Conservation (phyloP, 2,113 vertebrate genomes). For the Coturnix japonica region DNA sequence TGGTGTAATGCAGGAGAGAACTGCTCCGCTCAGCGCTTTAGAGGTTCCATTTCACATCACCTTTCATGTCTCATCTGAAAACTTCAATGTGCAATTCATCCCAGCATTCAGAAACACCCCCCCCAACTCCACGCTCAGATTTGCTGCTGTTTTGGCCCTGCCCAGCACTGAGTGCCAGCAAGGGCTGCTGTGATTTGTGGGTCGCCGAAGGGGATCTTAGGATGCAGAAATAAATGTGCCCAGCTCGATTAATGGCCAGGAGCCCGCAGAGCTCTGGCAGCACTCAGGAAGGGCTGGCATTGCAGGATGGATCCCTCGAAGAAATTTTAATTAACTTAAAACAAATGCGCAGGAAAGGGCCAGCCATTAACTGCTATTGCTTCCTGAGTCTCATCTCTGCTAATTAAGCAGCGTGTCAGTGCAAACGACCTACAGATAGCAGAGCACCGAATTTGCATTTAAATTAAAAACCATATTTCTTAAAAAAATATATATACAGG, state of each 20-base stretch:
- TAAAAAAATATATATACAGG: slow-evolving; percentile 48
- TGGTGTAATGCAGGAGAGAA: not conserved
- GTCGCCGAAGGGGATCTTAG: slow-evolving; percentile 22
- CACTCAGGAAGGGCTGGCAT: not conserved
- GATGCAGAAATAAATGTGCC: slow-evolving; percentile 35
- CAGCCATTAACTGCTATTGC: slow-evolving; percentile 49
- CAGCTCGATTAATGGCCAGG: slow-evolving; percentile 37
- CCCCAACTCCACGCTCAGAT: slow-evolving; percentile 36
- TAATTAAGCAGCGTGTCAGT: slow-evolving; percentile 66
- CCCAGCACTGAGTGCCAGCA: not conserved
- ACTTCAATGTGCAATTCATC: not conserved
- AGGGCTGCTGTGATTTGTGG: slow-evolving; percentile 37
- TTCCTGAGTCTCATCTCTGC: slow-evolving; percentile 52
- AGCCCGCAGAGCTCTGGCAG: slow-evolving; percentile 30
- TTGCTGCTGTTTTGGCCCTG: not conserved
- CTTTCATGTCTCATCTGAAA: not conserved
- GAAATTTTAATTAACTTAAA: slow-evolving; percentile 76
- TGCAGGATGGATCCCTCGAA: not conserved
- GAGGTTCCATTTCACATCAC: not conserved
- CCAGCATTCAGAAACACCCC: slow-evolving; percentile 5
- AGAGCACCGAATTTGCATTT: slow-evolving; percentile 62
- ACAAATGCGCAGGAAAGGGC: slow-evolving; percentile 56
- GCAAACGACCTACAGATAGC: slow-evolving; percentile 57
- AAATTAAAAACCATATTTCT: slow-evolving; percentile 77
- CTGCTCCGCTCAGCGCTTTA: not conserved